Evolutionary conservation across 2,888 invertebrate genomes (phyloP).

Genomic region (Escarpia spicata): DNA sequence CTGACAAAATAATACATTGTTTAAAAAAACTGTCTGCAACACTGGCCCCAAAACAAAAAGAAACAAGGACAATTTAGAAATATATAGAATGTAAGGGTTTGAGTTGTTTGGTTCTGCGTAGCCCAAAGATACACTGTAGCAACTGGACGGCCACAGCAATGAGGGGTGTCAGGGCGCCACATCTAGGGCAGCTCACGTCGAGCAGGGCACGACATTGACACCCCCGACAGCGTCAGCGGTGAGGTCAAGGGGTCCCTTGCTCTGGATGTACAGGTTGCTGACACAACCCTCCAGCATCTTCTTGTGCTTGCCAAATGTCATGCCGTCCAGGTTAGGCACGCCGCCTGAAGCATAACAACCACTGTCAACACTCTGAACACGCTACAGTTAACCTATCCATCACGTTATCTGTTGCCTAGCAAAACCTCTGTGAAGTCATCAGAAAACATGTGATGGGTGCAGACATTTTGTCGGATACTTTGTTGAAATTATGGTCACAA

Average conservation of each 20-base stretch:
- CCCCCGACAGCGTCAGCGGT: constrained; percentile 34
- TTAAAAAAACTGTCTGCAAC: background rate
- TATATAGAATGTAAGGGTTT: background rate
- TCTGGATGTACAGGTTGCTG: constrained; percentile 31
- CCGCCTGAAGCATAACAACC: constrained; percentile 36
- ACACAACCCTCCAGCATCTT: constrained; percentile 36
- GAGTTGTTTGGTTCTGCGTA: background rate
- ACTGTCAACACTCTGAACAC: background rate
- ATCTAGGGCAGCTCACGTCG: background rate
- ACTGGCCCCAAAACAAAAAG: background rate
- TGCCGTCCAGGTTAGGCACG: constrained; percentile 32
- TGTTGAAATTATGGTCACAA: too few species aligned
- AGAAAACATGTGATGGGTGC: too few species aligned
- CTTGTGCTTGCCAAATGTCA: constrained; percentile 36
- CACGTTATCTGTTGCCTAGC: too few species aligned
- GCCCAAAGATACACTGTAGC: background rate
- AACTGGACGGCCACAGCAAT: background rate
- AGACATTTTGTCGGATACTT: too few species aligned
- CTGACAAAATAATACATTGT: background rate
- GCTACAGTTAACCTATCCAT: too few species aligned
- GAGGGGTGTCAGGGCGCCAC: constrained; percentile 7
- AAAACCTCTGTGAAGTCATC: too few species aligned
- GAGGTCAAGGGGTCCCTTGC: constrained; percentile 38
- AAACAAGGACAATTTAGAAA: background rate
- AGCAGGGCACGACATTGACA: constrained; percentile 34